Conservation (phyloP, 2,888 invertebrate species). For the Lasioglossum marginatum region DNA sequence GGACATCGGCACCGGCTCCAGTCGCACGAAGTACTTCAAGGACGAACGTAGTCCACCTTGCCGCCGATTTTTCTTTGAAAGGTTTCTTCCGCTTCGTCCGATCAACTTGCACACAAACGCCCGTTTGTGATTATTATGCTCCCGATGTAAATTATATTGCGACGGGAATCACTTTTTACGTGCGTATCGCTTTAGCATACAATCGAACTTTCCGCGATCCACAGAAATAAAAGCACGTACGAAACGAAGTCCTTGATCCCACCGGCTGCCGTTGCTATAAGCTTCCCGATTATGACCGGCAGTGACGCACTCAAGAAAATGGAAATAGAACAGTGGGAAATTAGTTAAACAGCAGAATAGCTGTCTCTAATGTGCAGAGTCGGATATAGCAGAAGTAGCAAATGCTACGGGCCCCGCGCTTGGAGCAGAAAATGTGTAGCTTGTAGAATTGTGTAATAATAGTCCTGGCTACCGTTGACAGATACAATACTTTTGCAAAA, state of each 20-base stretch:
- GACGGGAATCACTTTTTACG: not conserved
- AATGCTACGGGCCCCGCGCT: too few relatives aligned
- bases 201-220: not conserved
- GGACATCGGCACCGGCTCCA: slow-evolving; percentile 17
- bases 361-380: too few relatives aligned
- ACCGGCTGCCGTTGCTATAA: not conserved
- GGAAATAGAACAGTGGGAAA: too few relatives aligned
- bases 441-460: too few relatives aligned
- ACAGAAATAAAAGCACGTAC: not conserved
- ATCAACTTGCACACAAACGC: too few relatives aligned
- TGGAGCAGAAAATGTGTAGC: too few relatives aligned
- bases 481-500: too few relatives aligned
- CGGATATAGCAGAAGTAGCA: too few relatives aligned
- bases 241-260: not conserved
- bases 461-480: too few relatives aligned
- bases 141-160: not conserved
- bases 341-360: too few relatives aligned
- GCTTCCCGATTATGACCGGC: too few relatives aligned
- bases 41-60: slow-evolving; percentile 44
- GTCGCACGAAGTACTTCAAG: slow-evolving; percentile 28
- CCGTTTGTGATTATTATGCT: not conserved
- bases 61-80: slow-evolving; percentile 9
- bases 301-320: too few relatives aligned
- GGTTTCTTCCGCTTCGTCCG: not conserved
- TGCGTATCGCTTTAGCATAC: not conserved